These are phyloP conservation scores for Samia ricini DNA, from an alignment of 1,140 invertebrate genomes.

Conservation along the genomic window DNA sequence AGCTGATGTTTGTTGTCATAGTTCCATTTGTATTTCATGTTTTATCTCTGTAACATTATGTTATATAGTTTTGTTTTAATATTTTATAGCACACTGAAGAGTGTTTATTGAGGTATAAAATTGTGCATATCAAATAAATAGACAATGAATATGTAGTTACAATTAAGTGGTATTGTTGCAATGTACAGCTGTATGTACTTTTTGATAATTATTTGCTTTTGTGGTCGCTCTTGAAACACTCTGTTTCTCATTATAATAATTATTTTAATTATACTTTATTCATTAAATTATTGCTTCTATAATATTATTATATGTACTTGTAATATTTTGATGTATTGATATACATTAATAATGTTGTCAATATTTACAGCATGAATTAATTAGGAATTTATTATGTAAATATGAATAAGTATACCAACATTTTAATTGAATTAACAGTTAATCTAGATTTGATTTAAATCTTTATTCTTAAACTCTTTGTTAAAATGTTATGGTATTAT, in stretches of 20 bases:
- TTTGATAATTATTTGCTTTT: not conserved
- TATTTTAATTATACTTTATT: not conserved
- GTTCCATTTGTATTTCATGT: not conserved
- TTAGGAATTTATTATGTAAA: too few relatives aligned
- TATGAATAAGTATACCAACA: too few relatives aligned
- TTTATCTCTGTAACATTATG: not conserved
- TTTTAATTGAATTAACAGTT: too few relatives aligned
- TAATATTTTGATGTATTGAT: too few relatives aligned
- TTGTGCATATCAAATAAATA: not conserved
- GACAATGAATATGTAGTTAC: not conserved
- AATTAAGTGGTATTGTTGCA: not conserved
- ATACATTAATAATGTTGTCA: too few relatives aligned
- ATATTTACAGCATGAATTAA: too few relatives aligned
- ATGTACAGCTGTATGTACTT: not conserved
- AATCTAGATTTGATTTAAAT: too few relatives aligned
- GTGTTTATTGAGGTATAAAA: not conserved
- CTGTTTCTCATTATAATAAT: not conserved
- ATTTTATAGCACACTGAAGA: not conserved
- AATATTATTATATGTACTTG: too few relatives aligned
- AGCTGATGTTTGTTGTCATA: conserved; percentile 15
- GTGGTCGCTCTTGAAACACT: not conserved
- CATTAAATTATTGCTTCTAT: not conserved
- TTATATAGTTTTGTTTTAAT: not conserved
- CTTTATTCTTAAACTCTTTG: too few relatives aligned
- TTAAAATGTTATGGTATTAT: too few relatives aligned